phyloP scores from a whole-genome alignment of 2,888 invertebrate genomes.

The Drosophila pseudotalamancana region DNA sequence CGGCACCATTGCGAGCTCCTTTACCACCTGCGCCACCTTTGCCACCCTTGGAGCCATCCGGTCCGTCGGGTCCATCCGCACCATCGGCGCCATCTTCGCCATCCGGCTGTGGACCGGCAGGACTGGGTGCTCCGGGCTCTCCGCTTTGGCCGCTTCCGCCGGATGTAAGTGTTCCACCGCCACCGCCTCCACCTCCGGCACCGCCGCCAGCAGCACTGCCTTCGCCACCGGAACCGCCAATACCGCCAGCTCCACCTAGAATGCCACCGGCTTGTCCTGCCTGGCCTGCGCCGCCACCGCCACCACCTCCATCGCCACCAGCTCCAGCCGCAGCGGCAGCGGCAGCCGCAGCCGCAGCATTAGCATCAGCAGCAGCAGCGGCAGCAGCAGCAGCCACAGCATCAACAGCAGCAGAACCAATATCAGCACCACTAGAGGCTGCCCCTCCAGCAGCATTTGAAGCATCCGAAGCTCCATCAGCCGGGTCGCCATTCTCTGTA shows the following conservation, averaged over 20 bases:
- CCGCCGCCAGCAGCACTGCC: slow-evolving; percentile 63
- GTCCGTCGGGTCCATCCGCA: slow-evolving; percentile 71
- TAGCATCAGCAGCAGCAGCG: slow-evolving; percentile 31
- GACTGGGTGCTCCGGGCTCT: slow-evolving; percentile 65
- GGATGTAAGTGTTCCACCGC: slow-evolving; percentile 64
- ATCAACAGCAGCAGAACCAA: slow-evolving; percentile 32
- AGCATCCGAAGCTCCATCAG: slow-evolving; percentile 1
- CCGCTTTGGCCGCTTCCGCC: slow-evolving; percentile 60
- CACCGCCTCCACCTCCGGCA: slow-evolving; percentile 69
- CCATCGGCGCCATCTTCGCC: slow-evolving; percentile 75
- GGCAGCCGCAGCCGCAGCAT: slow-evolving; percentile 3
- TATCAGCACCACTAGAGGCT: slow-evolving; percentile 23
- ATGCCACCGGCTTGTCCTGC: slow-evolving; percentile 65
- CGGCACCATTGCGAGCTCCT: slow-evolving; percentile 73
- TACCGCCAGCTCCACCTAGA: slow-evolving; percentile 66
- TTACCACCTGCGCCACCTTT: slow-evolving; percentile 79
- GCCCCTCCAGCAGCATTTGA: slow-evolving; percentile 7
- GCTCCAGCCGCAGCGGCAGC: slow-evolving; percentile 15
- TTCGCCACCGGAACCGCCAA: slow-evolving; percentile 60
- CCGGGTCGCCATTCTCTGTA: slow-evolving; percentile 4
- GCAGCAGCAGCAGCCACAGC: slow-evolving; percentile 32
- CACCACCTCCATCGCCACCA: slow-evolving; percentile 42
- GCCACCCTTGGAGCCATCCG: slow-evolving; percentile 75
- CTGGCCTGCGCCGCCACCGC: slow-evolving; percentile 61
- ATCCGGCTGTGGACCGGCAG: slow-evolving; percentile 64